Conservation (phyloP, 2,113 vertebrate genomes). For the Trachemys scripta region DNA sequence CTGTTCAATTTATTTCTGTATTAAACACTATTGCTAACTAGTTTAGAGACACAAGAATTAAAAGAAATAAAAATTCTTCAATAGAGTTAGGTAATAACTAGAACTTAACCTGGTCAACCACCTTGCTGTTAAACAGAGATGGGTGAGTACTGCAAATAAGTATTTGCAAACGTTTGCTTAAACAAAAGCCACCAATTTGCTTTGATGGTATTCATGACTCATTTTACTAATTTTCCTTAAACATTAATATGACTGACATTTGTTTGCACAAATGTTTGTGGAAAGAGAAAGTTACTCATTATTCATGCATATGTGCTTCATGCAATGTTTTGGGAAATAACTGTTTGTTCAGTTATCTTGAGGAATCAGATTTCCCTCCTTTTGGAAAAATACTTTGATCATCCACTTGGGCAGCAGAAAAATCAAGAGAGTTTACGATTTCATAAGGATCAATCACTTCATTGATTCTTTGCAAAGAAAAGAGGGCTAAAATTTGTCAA, state of each 20-base stretch:
- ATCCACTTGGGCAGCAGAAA: background rate
- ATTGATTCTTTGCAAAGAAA: conserved; percentile 21
- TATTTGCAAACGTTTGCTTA: background rate
- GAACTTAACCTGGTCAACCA: background rate
- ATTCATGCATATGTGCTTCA: background rate
- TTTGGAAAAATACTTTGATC: background rate
- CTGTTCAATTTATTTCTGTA: background rate
- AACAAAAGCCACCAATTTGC: background rate
- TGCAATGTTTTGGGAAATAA: background rate
- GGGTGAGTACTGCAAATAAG: background rate
- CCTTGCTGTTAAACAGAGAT: background rate
- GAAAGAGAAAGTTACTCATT: background rate
- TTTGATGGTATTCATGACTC: background rate
- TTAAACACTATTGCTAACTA: background rate
- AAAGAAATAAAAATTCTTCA: background rate
- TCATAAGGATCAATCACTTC: conserved; percentile 12
- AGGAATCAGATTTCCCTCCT: background rate
- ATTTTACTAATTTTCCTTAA: background rate
- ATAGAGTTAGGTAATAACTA: background rate
- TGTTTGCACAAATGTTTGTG: background rate
- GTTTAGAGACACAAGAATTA: background rate
- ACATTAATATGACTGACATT: background rate
- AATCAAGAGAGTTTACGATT: background rate
- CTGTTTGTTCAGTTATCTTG: conserved; percentile 28
- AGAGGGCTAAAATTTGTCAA: conserved; percentile 53